Evolutionary conservation across 2,797 vertebrate genomes (phyloP), one percentile per base, ranked within the genome.

Genomic region (Lacerta viridis): DNA sequence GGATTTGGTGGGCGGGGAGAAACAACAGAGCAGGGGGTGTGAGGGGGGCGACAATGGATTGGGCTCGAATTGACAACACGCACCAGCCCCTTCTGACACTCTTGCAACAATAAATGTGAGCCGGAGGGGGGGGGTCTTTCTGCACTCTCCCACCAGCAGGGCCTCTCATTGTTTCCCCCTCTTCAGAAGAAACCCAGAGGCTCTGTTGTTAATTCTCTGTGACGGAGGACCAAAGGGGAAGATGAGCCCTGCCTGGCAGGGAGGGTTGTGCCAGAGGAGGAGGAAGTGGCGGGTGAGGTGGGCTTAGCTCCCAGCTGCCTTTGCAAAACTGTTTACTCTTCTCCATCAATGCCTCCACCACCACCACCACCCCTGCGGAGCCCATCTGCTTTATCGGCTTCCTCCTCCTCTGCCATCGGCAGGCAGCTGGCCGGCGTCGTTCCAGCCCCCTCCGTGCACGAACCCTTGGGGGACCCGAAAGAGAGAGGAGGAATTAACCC

Each of bases 351-450:
- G 93, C 93, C 95, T 93, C 75, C 91, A 93, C 91, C 92, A 92
- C 91, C 95, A 93, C 95, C 94, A 95, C 95, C 87, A 93, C 94
- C 95, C 50, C 50, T 55, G 50, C 13, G 50, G 96, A 46, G 96
- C 90, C 96, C 96, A 96, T 97, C 96, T 97, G 96, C 94, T 94
- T 95, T 94, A 93, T 94, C 92, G 93, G 93, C 91, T 93, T 94
- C 90, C 90, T 94, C 93, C 96, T 94, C 94, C 95, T 92, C 96
- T 94, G 95, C 94, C 93, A 88, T 90, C 68, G 93, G 94, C 94
- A 93, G 95, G 95, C 96, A 96, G 96, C 96, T 97, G 96, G 95
- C 95, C 92, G 88, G 91, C 46, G 91, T 87, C 2, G 92, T 94
- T 72, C 92, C 94, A 94, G 93, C 92, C 91, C 50, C 89, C 92